These are phyloP conservation scores for Ochropacha duplaris DNA, from an alignment of 2,888 invertebrate genomes.

Conservation along the genomic window DNA sequence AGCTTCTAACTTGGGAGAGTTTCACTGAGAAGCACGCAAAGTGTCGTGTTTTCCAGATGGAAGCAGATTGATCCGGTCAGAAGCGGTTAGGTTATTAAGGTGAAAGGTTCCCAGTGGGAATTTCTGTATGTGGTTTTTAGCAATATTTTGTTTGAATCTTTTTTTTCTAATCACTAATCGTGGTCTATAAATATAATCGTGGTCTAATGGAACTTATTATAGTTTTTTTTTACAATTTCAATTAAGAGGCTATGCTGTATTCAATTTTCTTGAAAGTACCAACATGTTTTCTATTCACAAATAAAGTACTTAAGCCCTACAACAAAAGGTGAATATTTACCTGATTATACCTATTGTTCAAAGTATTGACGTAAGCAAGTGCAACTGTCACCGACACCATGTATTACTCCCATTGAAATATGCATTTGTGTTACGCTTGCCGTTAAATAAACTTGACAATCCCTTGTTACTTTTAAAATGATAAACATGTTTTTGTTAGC, in stretches of 20 bases:
- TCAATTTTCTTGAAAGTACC: too few species aligned
- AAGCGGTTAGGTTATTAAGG: constrained; percentile 34
- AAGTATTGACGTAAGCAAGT: not conserved
- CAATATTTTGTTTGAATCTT: too few species aligned
- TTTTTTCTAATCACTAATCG: not conserved
- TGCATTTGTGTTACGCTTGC: not conserved
- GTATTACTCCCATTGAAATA: not conserved
- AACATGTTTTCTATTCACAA: not conserved
- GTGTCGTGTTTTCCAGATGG: constrained; percentile 34
- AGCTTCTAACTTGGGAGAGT: constrained; percentile 16
- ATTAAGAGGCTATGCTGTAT: too few species aligned
- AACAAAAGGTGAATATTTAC: not conserved
- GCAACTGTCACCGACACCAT: not conserved
- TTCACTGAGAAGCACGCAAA: constrained; percentile 31
- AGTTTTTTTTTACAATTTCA: too few species aligned
- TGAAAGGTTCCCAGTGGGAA: constrained; percentile 25
- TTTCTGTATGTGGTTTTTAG: not conserved
- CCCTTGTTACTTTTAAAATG: not conserved
- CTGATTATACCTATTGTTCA: not conserved
- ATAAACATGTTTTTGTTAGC: constrained; percentile 2
- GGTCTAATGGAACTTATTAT: too few species aligned
- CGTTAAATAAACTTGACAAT: not conserved
- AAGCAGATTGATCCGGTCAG: constrained; percentile 34
- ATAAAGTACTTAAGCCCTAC: not conserved
- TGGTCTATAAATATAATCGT: too few species aligned